These are phyloP conservation scores for Helarctos malayanus DNA, from an alignment of 2,797 vertebrate species.

Conservation along the genomic window DNA sequence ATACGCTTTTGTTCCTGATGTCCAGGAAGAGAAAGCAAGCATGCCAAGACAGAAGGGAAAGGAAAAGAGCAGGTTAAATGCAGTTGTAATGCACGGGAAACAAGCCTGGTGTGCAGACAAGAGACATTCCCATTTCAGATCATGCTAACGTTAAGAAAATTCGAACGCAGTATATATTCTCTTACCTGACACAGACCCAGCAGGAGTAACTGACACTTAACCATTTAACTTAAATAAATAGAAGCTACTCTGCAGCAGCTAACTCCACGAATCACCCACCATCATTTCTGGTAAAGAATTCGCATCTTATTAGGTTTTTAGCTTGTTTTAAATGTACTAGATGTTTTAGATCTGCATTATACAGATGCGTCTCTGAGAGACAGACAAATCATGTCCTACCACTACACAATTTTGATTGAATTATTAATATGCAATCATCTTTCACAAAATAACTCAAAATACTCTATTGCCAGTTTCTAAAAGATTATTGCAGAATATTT, in stretches of 20 bases:
- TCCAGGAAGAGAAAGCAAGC: constrained; percentile 88
- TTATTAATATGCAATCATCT: not conserved
- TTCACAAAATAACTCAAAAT: not conserved
- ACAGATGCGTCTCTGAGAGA: not conserved
- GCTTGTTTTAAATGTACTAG: not conserved
- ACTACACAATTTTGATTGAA: not conserved
- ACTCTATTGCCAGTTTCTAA: constrained; percentile 15
- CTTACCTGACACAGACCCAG: not conserved
- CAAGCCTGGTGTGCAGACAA: constrained; percentile 76
- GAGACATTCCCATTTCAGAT: not conserved
- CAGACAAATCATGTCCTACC: not conserved
- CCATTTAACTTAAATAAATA: not conserved
- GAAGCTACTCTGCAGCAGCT: not conserved
- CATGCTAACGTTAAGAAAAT: constrained; percentile 20
- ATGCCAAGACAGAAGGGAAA: constrained; percentile 88
- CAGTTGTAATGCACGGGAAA: constrained; percentile 80
- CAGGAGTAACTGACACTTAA: not conserved
- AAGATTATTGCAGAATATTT: not conserved
- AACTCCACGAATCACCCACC: not conserved
- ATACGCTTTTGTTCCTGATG: constrained; percentile 97
- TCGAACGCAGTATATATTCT: not conserved
- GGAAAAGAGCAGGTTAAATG: constrained; percentile 89
- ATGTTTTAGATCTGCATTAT: not conserved
- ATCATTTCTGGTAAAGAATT: not conserved
- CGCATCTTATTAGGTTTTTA: not conserved